Conservation (phyloP, 1,140 invertebrate genomes). For the Drosophila parvula region DNA sequence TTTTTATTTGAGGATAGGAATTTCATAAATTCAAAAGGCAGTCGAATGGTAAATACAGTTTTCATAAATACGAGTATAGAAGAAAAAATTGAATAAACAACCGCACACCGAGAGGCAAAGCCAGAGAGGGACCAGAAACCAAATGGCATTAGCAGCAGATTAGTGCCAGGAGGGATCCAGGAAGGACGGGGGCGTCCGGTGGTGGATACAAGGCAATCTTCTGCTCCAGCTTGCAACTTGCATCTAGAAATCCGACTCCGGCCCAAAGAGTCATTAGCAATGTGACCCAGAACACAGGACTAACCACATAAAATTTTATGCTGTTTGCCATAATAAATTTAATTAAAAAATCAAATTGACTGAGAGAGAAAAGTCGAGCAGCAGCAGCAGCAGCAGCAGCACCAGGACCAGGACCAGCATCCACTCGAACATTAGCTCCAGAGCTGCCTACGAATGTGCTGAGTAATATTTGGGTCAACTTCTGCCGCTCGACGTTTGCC, state of each 20-base stretch:
- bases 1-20: constrained; percentile 21
- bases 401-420: constrained; percentile 14
- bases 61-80: constrained; percentile 48
- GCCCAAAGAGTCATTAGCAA: constrained; percentile 65
- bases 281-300: constrained; percentile 70
- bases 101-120: constrained; percentile 4
- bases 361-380: constrained; percentile 20
- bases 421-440: constrained; percentile 51
- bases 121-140: constrained; percentile 25
- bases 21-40: constrained; percentile 35
- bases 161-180: constrained; percentile 37
- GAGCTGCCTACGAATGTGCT: constrained; percentile 48
- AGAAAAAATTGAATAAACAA: constrained; percentile 67
- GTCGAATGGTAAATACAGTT: constrained; percentile 60
- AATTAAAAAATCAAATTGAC: constrained; percentile 69
- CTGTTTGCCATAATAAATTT: constrained; percentile 73
- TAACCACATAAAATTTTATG: constrained; percentile 76
- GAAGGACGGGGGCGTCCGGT: not conserved
- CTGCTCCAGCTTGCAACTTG: constrained; percentile 42
- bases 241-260: constrained; percentile 28
- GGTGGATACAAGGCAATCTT: constrained; percentile 2
- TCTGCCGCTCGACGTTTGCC: constrained; percentile 39
- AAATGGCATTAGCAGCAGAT: constrained; percentile 70
- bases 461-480: constrained; percentile 57
- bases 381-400: not conserved